Evolutionary conservation across 2,797 vertebrate species (phyloP), one percentile per base, ranked within the genome.

Genomic region (Rhinoraja longicauda): DNA sequence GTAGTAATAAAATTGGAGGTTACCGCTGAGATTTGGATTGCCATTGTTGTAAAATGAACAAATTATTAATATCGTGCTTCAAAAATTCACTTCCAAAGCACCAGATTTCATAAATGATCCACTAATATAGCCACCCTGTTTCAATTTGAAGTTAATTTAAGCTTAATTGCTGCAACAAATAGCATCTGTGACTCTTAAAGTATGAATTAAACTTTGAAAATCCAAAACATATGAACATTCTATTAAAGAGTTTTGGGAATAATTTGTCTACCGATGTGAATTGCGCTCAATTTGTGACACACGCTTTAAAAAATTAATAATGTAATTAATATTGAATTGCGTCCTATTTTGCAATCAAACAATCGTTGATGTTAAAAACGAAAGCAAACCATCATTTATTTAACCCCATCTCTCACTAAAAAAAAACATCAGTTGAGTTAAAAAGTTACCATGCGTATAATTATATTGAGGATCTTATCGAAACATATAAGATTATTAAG

Each of bases 201-300:
- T 29, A 88, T 62, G 24, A 36, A 88, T 67, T 88, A 88, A 64
- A 67, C 62, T 67, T 67, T 88, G 84, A 88, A 67, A 88, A 88
- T 88, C n/a, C 62, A 88, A 88, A 88, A 88, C 84, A 88, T 88
- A 67, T 36, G 59, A 62, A 67, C 59, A 88, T 88, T 88, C n/a
- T 36, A 88, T 64, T 19, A 7, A 88, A 32, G 6, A 36, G 26
- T 15, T 88, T 88, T 88, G 9, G 84, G 62, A 88, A 88, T 88
- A 67, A n/a, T 32, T 32, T 67, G 1, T 67, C 62, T 19, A 67
- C n/a, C 36, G 17, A 36, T 67, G n/a, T 36, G 62, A 32, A 67
- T 67, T 88, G 32, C 62, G 53, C n/a, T 62, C 5, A 62, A n/a
- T n/a, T 29, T 26, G 84, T 8, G 26, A 12, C 81, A 86, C 57